Conservation (phyloP, 1,140 invertebrate genomes). For the Drosophila gunungcola region DNA sequence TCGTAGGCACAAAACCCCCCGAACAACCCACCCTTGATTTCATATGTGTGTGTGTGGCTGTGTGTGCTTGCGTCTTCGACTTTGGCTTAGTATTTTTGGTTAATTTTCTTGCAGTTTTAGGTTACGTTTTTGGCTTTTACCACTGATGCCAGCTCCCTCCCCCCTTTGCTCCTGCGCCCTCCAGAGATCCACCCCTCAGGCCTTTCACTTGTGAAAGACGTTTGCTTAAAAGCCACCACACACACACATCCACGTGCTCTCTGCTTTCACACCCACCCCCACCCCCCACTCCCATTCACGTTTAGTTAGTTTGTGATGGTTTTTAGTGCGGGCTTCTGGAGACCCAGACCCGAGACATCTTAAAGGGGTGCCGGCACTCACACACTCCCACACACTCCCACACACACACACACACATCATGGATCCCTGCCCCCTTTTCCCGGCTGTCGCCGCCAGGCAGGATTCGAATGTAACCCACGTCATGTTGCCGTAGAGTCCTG, state of each 20-base stretch:
- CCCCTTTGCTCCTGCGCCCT: conserved; percentile 9
- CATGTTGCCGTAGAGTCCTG: conserved; percentile 47
- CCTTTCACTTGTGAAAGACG: conserved; percentile 78
- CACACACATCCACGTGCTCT: conserved; percentile 30
- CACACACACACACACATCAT: conserved; percentile 11
- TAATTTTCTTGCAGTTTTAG: conserved; percentile 84
- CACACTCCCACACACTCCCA: no score
- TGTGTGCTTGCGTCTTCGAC: conserved; percentile 69
- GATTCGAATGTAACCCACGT: conserved; percentile 77
- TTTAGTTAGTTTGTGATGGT: conserved; percentile 82
- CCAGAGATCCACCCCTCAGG: conserved; percentile 49
- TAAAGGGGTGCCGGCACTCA: conserved; percentile 73
- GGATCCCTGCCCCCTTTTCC: conserved; percentile 16
- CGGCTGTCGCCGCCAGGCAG: conserved; percentile 73
- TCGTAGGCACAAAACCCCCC: conserved; percentile 63
- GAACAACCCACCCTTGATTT: conserved; percentile 7
- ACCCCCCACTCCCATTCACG: conserved; percentile 33
- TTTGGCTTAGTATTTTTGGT: conserved; percentile 83
- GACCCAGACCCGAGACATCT: conserved; percentile 62
- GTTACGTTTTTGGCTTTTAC: conserved; percentile 83
- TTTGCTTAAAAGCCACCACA: conserved; percentile 79
- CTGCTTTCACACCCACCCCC: conserved; percentile 9
- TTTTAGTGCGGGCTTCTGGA: conserved; percentile 66
- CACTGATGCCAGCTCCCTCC: conserved; percentile 59
- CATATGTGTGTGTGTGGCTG: conserved; percentile 16